These are phyloP conservation scores for Apogon talboti DNA, from an alignment of 2,797 vertebrate species.

Conservation along the genomic window DNA sequence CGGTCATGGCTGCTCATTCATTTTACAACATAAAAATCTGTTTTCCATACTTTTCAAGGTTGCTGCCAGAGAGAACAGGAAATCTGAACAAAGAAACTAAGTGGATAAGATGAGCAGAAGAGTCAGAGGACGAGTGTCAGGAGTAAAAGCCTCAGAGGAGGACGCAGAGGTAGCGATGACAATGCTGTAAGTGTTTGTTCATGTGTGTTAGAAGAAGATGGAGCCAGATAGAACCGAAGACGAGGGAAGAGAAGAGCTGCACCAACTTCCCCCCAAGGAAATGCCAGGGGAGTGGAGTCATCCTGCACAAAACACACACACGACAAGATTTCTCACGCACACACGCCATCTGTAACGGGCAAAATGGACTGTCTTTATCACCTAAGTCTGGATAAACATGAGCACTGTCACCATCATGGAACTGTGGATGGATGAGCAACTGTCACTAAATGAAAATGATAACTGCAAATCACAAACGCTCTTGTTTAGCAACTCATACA, in stretches of 20 bases:
- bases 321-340: not conserved
- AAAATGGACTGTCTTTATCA: constrained; percentile 27
- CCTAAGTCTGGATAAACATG: constrained; percentile 6
- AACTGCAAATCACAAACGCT: too few species aligned
- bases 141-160: constrained; percentile 10
- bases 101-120: not conserved
- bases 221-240: constrained; percentile 45
- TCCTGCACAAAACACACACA: constrained; percentile 21
- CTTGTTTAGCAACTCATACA: too few species aligned
- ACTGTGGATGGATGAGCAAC: too few species aligned
- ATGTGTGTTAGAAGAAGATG: constrained; percentile 28
- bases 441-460: too few species aligned
- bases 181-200: not conserved
- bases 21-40: constrained; percentile 17
- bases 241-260: constrained; percentile 35
- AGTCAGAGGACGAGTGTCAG: constrained; percentile 18
- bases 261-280: constrained; percentile 60
- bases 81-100: not conserved
- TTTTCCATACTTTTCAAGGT: constrained; percentile 10
- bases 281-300: constrained; percentile 69
- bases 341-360: constrained; percentile 22
- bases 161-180: constrained; percentile 11
- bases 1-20: not conserved
- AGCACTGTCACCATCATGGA: not conserved
- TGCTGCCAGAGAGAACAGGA: constrained; percentile 12